Percentiles rank a stretch among this genome's conserved stretches.
Evolutionary conservation across 2,888 invertebrate species (phyloP).

Genomic region (Arge pagana): DNA sequence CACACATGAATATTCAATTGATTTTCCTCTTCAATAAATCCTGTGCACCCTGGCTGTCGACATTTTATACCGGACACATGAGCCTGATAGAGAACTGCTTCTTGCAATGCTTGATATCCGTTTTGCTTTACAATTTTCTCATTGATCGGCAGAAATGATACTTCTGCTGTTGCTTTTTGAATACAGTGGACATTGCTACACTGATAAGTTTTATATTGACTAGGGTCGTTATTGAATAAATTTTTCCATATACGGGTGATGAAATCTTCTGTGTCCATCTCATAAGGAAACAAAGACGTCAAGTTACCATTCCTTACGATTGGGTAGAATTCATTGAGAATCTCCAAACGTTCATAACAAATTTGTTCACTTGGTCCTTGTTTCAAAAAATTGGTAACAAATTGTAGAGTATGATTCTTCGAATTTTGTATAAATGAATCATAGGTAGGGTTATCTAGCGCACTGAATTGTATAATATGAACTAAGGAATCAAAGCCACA

Average conservation of each 20-base stretch:
- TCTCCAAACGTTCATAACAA: constrained; percentile 1
- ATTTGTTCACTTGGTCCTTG: neutral
- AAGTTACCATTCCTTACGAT: neutral
- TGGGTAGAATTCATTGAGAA: neutral
- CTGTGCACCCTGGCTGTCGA: neutral
- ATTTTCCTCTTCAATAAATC: neutral
- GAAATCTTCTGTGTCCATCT: constrained; percentile 1
- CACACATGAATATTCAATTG: constrained; percentile 1
- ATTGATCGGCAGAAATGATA: constrained; percentile 4
- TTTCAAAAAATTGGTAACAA: constrained; percentile 6
- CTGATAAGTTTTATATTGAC: neutral
- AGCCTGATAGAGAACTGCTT: constrained; percentile 4
- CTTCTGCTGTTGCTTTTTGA: neutral
- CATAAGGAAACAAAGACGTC: neutral
- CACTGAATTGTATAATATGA: constrained; percentile 18
- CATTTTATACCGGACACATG: neutral
- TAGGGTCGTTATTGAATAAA: neutral
- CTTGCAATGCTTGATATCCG: constrained; percentile 1
- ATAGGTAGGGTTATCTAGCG: constrained; percentile 12
- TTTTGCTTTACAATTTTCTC: neutral
- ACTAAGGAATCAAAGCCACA: constrained; percentile 16
- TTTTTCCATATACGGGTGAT: neutral
- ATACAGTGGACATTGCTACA: constrained; percentile 7
- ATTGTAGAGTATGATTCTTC: neutral
- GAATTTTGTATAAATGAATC: neutral